Base-by-base conservation (phyloP, 2,888 invertebrate species). In the Drosophila yooni region DNA sequence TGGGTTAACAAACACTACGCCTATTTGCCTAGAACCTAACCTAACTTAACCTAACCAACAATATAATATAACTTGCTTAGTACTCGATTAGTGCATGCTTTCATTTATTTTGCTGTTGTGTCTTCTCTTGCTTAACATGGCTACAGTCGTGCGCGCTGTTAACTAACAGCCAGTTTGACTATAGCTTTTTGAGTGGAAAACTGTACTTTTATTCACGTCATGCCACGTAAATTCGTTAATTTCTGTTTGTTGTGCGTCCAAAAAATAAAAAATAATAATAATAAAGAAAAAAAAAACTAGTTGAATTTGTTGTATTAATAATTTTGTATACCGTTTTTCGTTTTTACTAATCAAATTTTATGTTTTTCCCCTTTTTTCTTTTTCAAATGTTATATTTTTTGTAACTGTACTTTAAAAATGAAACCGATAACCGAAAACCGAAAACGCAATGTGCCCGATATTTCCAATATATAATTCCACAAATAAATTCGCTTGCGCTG, bases 391-490 rank as follows among this genome's bases (percentile, higher is more conserved):
- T 66, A 70, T 76, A 74, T 70, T 70, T 67, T 60, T 43, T 43
- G n/a, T 57, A 46, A 57, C 40, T 46, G 36, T 63, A 50, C 58
- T 57, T 67, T 70, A 46, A 52, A 67, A 74, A 51, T 66, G 95
- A 95, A 95, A 93, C 95, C 95, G 93, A 95, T 40, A 70, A 25
- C 52, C 74, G 65, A 72, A 65, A 57, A 96, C 66, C 74, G 65
- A 72, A 65, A 57, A 96, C 66, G 65, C 73, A 62, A 72, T 64
- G 48, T 76, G 72, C 76, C 64, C 79, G 64, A 74, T 59, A 76
- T 56, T 51, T 59, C 43, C 59, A 56, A 56, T 56, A 63, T 40
- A 62, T 67, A 70, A 64, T 56, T 52, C 34, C 56, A 70, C 53
- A 70, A 70, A 60, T 31, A 57, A 57, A 74, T 74, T 56, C 74